Evolutionary conservation across 1,140 invertebrate species (phyloP).

Genomic region (Bombus difficillimus): DNA sequence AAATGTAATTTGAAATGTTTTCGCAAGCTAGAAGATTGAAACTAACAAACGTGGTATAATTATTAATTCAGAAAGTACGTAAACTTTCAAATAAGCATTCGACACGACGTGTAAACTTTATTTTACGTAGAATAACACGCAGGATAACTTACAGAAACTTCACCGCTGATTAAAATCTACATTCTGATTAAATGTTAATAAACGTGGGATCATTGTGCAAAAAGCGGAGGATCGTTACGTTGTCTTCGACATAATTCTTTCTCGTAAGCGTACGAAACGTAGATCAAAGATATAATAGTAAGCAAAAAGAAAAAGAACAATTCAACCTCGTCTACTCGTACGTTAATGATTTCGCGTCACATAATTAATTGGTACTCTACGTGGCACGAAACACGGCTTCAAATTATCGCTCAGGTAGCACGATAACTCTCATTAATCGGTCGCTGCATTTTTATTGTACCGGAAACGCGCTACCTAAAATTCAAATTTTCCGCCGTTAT

Average conservation of each 20-base stretch:
- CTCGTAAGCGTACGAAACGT: not conserved
- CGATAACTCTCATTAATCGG: constrained; percentile 40
- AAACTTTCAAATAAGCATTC: too few relatives aligned
- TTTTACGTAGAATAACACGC: not conserved
- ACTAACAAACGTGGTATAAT: too few relatives aligned
- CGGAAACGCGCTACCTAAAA: constrained; percentile 5
- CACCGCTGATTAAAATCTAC: too few relatives aligned
- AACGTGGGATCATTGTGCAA: not conserved
- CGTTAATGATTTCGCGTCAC: constrained; percentile 9
- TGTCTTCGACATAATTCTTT: not conserved
- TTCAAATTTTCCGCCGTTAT: constrained; percentile 19
- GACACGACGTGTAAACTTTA: too few relatives aligned
- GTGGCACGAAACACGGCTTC: not conserved
- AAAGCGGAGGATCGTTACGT: not conserved
- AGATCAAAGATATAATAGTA: not conserved
- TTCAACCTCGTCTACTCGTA: not conserved
- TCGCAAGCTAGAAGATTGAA: too few relatives aligned
- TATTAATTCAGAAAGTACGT: too few relatives aligned
- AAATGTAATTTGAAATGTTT: not conserved
- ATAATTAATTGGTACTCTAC: constrained; percentile 11
- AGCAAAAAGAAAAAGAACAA: not conserved
- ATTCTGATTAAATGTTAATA: not conserved
- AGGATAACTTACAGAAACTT: not conserved
- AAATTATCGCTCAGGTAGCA: not conserved
- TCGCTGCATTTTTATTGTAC: constrained; percentile 5